Conservation (phyloP, 1,140 invertebrate genomes). For the Drosophila ogumai region DNA sequence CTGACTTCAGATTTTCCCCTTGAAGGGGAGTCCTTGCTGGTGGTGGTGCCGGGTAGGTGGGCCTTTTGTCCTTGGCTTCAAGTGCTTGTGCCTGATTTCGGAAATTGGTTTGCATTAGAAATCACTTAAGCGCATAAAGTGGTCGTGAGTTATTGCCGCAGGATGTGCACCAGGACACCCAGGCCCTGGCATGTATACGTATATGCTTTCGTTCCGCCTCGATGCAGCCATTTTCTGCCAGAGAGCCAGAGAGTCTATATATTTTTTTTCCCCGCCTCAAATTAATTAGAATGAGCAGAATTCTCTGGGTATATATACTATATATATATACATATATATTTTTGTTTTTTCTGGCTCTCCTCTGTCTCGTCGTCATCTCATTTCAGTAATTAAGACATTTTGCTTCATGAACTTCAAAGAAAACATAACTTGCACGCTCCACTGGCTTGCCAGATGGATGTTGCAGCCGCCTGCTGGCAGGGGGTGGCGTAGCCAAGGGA, state of each 20-base stretch:
- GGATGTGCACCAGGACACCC: constrained; percentile 69
- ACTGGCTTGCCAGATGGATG: constrained; percentile 53
- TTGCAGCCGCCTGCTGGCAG: constrained; percentile 3
- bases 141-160: constrained; percentile 80
- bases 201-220: constrained; percentile 1
- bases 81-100: constrained; percentile 82
- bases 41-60: constrained; percentile 5
- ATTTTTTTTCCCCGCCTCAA: constrained; percentile 39
- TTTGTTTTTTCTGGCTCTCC: not conserved
- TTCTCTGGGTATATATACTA: not conserved
- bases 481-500: not conserved
- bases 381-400: constrained; percentile 79
- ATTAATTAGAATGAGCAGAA: constrained; percentile 61
- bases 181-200: not conserved
- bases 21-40: not conserved
- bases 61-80: constrained; percentile 62
- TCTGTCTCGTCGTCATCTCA: constrained; percentile 47
- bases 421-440: constrained; percentile 57
- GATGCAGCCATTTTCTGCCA: constrained; percentile 18
- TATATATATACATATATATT: not conserved
- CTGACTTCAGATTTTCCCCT: constrained; percentile 33
- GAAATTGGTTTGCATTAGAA: constrained; percentile 83
- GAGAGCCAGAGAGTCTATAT: not conserved
- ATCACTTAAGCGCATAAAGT: constrained; percentile 83
- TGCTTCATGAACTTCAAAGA: constrained; percentile 75